These are phyloP conservation scores for Carcina quercana DNA, from an alignment of 2,888 invertebrate species.

Conservation along the genomic window DNA sequence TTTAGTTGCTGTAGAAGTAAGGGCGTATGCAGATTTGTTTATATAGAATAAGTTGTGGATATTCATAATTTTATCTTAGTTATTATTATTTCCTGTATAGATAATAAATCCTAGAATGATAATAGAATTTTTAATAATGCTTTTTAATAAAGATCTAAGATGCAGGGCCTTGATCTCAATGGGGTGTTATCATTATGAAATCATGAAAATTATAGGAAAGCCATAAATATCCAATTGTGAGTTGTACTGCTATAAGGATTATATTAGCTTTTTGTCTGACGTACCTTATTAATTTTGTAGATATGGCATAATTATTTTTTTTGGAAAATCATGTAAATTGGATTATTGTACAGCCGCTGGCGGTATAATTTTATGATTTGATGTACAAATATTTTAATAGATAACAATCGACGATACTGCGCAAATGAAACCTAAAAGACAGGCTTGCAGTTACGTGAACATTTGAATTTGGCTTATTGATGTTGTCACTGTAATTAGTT, in stretches of 20 bases:
- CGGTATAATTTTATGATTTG: conserved; percentile 35
- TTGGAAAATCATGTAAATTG: background rate
- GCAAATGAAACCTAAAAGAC: conserved; percentile 2
- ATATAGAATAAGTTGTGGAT: conserved; percentile 73
- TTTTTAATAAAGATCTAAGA: conserved; percentile 46
- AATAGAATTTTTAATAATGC: conserved; percentile 46
- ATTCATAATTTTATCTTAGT: conserved; percentile 64
- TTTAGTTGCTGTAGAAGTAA: conserved; percentile 61
- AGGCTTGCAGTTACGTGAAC: conserved; percentile 4
- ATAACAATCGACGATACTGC: too few relatives aligned
- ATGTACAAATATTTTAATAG: conserved; percentile 15
- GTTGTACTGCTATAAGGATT: conserved; percentile 16
- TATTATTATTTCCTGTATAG: conserved; percentile 63
- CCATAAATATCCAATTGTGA: conserved; percentile 34
- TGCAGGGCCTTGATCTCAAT: conserved; percentile 60
- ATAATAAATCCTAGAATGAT: conserved; percentile 50
- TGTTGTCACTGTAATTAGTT: conserved; percentile 3
- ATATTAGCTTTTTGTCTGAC: conserved; percentile 10
- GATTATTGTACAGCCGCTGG: conserved; percentile 37
- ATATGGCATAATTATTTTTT: conserved; percentile 1
- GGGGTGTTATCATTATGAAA: conserved; percentile 42
- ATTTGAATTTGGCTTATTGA: conserved; percentile 11
- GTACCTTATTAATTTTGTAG: conserved; percentile 11
- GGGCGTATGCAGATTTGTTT: conserved; percentile 65
- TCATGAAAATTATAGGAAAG: conserved; percentile 33